Evolutionary conservation across 2,113 vertebrate species (phyloP).

Genomic region (Motacilla tschutschensis): DNA sequence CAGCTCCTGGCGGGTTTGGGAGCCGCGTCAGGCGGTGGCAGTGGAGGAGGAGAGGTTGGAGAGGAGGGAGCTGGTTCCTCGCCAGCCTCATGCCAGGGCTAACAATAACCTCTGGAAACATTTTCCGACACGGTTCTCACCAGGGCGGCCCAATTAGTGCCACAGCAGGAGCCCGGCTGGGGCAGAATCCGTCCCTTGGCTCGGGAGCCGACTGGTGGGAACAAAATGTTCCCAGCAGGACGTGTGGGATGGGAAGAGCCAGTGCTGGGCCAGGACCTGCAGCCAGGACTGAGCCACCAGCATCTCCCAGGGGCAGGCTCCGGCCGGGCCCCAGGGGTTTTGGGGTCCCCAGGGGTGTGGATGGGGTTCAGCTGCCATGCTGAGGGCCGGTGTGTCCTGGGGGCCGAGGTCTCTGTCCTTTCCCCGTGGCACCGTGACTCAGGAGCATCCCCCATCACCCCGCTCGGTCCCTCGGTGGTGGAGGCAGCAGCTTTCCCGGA

Average conservation of each 20-base stretch:
- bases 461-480: accelerated
- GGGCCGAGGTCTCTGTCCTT: not conserved
- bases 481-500: slow-evolving; percentile 17
- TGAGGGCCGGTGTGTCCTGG: accelerated
- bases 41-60: not conserved
- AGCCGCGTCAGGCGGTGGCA: accelerated
- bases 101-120: slow-evolving; percentile 35
- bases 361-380: not conserved
- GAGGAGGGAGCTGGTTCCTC: slow-evolving; percentile 45
- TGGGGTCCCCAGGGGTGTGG: accelerated
- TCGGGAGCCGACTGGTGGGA: not conserved
- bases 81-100: slow-evolving; percentile 58
- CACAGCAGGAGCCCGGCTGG: slow-evolving; percentile 52
- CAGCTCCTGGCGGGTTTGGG: not conserved
- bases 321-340: accelerated
- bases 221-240: slow-evolving; percentile 42
- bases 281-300: not conserved
- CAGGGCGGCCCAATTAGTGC: slow-evolving; percentile 56
- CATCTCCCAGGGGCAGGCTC: not conserved
- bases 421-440: accelerated
- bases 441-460: accelerated
- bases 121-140: slow-evolving; percentile 28
- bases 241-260: not conserved
- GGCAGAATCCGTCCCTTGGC: slow-evolving; percentile 40
- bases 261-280: not conserved